Percentiles rank a stretch among this genome's conserved stretches.
These are phyloP conservation scores for Syritta pipiens DNA, from an alignment of 2,888 invertebrate species.

Conservation along the genomic window DNA sequence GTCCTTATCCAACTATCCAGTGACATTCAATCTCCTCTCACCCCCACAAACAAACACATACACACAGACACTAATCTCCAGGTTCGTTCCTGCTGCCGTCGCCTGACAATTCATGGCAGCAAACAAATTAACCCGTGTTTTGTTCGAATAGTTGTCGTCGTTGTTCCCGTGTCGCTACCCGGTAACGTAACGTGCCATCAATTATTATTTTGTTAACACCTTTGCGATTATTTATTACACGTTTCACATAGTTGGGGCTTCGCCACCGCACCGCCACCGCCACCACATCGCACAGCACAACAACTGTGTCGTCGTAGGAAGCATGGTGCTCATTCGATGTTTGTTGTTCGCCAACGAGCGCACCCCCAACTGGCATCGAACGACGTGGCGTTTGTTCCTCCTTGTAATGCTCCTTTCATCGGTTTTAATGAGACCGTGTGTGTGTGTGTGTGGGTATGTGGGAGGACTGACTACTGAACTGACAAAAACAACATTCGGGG, in stretches of 20 bases:
- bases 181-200: conserved; percentile 51
- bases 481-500: conserved; percentile 44
- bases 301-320: no score
- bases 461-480: conserved; percentile 7
- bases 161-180: conserved; percentile 43
- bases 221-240: conserved; percentile 65
- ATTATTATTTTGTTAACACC: conserved; percentile 68
- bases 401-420: conserved; percentile 25
- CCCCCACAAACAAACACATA: no score
- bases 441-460: conserved; percentile 6
- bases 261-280: not conserved
- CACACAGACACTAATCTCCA: not conserved
- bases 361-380: not conserved
- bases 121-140: conserved; percentile 62
- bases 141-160: conserved; percentile 49
- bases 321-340: conserved; percentile 31
- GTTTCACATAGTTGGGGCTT: conserved; percentile 25
- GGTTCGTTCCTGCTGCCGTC: not conserved
- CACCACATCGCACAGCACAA: not conserved
- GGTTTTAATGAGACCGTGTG: conserved; percentile 49
- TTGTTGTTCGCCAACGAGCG: conserved; percentile 28
- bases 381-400: no score
- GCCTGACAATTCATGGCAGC: conserved; percentile 40
- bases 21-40: conserved; percentile 37
- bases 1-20: conserved; percentile 37